Percentiles rank a stretch among this genome's conserved stretches.
phyloP scores from a whole-genome alignment of 2,113 vertebrate genomes.

The Himantopus leucocephalus region DNA sequence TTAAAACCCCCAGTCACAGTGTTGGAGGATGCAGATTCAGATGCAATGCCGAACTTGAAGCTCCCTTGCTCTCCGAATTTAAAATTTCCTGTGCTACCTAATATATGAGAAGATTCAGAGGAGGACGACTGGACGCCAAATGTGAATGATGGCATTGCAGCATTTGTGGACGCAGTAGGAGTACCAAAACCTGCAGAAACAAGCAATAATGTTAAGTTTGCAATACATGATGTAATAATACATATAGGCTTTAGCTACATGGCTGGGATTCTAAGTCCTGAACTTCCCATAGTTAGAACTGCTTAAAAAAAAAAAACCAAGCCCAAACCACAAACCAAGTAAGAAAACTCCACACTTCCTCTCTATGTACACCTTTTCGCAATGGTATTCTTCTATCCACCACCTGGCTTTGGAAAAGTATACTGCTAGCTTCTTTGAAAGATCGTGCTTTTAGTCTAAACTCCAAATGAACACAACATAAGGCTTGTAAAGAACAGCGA shows the following conservation, averaged over 20 bases:
- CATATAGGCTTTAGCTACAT: background rate
- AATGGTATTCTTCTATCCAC: background rate
- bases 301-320: background rate
- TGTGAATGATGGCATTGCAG: conserved; percentile 71
- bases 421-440: background rate
- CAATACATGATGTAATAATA: background rate
- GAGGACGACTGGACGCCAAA: conserved; percentile 75
- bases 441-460: background rate
- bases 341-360: background rate
- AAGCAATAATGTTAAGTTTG: background rate
- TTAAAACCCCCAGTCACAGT: conserved; percentile 69
- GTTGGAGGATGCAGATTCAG: conserved; percentile 68
- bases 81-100: conserved; percentile 74
- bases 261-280: background rate
- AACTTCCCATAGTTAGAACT: background rate
- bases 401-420: background rate
- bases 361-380: background rate
- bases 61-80: conserved; percentile 82
- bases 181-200: conserved; percentile 72
- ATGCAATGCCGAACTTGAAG: conserved; percentile 74
- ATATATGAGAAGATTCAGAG: conserved; percentile 68
- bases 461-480: background rate
- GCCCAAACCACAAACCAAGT: background rate
- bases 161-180: conserved; percentile 52
- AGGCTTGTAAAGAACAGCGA: background rate